These are phyloP conservation scores for Barbus barbus DNA, from an alignment of 2,113 vertebrate species.

Conservation along the genomic window DNA sequence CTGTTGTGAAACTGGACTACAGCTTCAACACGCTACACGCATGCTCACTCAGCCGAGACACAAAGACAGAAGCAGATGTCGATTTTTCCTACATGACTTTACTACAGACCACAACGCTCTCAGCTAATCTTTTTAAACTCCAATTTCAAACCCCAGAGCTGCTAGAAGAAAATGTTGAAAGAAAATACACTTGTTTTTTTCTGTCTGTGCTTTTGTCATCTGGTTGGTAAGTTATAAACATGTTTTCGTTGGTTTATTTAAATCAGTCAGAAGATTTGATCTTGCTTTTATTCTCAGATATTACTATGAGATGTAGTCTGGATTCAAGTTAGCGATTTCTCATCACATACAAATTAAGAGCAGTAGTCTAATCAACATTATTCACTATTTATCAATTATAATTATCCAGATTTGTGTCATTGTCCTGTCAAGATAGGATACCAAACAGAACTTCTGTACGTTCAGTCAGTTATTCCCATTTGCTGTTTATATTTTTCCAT, in stretches of 20 bases:
- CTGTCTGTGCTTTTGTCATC: not conserved
- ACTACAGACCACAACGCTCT: not conserved
- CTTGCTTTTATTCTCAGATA: not conserved
- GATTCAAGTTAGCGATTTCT: too few relatives aligned
- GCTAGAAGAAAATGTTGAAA: not conserved
- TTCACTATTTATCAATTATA: not conserved
- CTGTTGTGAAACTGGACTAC: not conserved
- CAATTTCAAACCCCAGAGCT: not conserved
- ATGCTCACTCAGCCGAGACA: not conserved
- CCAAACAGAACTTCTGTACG: not conserved
- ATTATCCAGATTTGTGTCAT: not conserved
- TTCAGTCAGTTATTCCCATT: not conserved
- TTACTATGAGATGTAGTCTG: not conserved
- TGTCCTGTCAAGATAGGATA: not conserved
- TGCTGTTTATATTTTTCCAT: not conserved
- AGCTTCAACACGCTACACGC: not conserved
- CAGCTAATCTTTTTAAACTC: not conserved
- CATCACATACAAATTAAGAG: too few relatives aligned
- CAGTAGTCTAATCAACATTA: not conserved
- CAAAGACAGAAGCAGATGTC: not conserved
- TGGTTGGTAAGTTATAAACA: not conserved
- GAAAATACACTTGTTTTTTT: not conserved
- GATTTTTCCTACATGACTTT: not conserved
- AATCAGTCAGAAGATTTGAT: not conserved
- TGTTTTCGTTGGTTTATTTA: not conserved